Evolutionary conservation across 2,113 vertebrate genomes (phyloP), one percentile per base, ranked within the genome.

Genomic region (Loxodonta africana): DNA sequence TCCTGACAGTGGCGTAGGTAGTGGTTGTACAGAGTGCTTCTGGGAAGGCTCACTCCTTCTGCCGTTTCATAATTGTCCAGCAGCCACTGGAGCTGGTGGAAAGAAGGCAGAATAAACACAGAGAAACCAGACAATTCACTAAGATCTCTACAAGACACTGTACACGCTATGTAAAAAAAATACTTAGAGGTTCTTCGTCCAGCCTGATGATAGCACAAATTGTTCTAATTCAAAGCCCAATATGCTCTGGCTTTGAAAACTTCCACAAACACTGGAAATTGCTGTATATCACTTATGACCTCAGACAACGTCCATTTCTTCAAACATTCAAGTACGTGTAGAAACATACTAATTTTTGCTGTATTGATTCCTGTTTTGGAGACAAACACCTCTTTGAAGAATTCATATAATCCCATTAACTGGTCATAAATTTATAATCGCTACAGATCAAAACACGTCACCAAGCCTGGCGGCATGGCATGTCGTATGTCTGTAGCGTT

Each of bases 41-140:
- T 98, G 0, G 99, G 99, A 76, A 99, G 99, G 81, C 99, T 99
- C 92, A 99, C 99, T 97, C 99, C 99, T 98, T 99, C 99, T 97
- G 99, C 99, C 89, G 99, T 99, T 98, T 99, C 99, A 44, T 99
- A 99, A 98, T 99, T 99, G 97, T 99, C 99, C 98, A 99, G 98
- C 95, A 99, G 98, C 99, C 99, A 99, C 15, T 99, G 99, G 96
- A 99, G 99, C 99, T 99, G 90, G 87, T 97, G 91, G 78, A 98
- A 80, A 98, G 48, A 96, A 90, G 97, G 98, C 91, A 98, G 5
- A 97, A 57, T 91, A 73, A 97, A 94, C 76, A 94, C 94, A 97
- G 91, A 97, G 90, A 96, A 97, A 91, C 76, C 89, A 87, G 57
- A 94, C 81, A 83, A 95, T 57, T 94, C 96, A 23, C 90, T 77